Percentiles rank a stretch among this genome's conserved stretches.
Conservation (phyloP, 2,888 invertebrate genomes). For the Eucera pruinosa region DNA sequence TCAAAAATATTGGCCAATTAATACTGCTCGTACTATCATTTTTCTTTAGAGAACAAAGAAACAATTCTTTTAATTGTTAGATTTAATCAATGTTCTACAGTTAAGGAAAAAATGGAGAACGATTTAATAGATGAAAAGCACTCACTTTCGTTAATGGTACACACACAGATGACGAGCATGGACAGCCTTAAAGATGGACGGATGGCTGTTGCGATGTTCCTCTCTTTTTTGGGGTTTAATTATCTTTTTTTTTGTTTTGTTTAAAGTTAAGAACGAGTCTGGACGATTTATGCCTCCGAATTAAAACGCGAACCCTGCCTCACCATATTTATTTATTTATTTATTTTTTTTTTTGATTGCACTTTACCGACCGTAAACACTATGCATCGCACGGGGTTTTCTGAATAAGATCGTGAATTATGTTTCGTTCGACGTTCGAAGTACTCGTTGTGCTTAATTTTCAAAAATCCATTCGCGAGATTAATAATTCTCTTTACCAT, state of each 20-base stretch:
- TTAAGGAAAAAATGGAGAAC: neutral
- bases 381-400: slow-evolving; percentile 17
- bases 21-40: too few relatives aligned
- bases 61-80: too few relatives aligned
- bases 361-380: slow-evolving; percentile 43
- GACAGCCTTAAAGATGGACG: slow-evolving; percentile 80
- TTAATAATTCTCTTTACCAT: neutral
- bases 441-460: slow-evolving; percentile 1
- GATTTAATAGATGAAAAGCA: slow-evolving; percentile 14
- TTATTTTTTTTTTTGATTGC: slow-evolving; percentile 54
- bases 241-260: neutral
- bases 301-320: slow-evolving; percentile 67
- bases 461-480: neutral
- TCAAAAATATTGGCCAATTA: too few relatives aligned
- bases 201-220: slow-evolving; percentile 74
- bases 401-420: slow-evolving; percentile 8
- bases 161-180: slow-evolving; percentile 39
- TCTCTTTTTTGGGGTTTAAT: slow-evolving; percentile 8
- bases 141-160: slow-evolving; percentile 3
- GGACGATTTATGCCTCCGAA: slow-evolving; percentile 63
- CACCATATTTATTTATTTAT: too few relatives aligned
- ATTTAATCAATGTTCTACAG: too few relatives aligned
- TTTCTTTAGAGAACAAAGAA: too few relatives aligned
- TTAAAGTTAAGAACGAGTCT: slow-evolving; percentile 61
- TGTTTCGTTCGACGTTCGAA: neutral